Evolutionary conservation across 53 echinoderm and acorn worm genomes (phyloP).

Genomic region (Holothuria leucospilota): DNA sequence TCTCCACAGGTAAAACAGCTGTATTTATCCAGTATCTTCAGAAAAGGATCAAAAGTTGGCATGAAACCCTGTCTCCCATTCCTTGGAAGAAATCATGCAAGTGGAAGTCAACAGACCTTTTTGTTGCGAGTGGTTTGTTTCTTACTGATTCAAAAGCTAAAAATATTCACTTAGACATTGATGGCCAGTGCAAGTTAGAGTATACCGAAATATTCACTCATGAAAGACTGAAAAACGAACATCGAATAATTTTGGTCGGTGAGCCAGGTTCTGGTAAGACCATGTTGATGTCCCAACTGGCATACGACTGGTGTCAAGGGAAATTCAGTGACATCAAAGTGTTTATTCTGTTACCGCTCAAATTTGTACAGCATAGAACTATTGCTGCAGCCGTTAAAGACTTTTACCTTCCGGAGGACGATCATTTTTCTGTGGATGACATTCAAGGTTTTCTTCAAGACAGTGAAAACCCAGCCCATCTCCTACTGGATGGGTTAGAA

Average conservation of each 20-base stretch:
- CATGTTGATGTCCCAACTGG: background rate
- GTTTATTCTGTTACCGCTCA: background rate
- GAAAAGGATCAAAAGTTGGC: conserved; percentile 1
- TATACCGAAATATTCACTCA: background rate
- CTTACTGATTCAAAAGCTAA: background rate
- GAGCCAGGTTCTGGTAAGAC: background rate
- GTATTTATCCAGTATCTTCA: background rate
- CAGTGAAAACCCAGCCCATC: background rate
- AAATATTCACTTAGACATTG: background rate
- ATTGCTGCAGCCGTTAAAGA: background rate
- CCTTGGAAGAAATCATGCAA: conserved; percentile 17
- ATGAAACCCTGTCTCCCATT: background rate
- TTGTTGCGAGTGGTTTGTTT: background rate
- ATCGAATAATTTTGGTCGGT: background rate
- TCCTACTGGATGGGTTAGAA: conserved; percentile 20
- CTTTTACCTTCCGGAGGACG: background rate
- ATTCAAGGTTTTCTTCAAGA: background rate
- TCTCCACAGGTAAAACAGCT: background rate
- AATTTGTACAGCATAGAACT: background rate
- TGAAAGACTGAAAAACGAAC: background rate
- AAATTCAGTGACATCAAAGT: background rate
- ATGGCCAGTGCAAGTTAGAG: background rate
- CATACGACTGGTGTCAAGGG: background rate
- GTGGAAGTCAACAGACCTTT: conserved; percentile 10
- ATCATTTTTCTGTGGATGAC: background rate